A percentile compares a stretch with the other conserved stretches of the same genome.
Evolutionary conservation across 2,113 vertebrate genomes (phyloP).

Genomic region (Grantiella picta): DNA sequence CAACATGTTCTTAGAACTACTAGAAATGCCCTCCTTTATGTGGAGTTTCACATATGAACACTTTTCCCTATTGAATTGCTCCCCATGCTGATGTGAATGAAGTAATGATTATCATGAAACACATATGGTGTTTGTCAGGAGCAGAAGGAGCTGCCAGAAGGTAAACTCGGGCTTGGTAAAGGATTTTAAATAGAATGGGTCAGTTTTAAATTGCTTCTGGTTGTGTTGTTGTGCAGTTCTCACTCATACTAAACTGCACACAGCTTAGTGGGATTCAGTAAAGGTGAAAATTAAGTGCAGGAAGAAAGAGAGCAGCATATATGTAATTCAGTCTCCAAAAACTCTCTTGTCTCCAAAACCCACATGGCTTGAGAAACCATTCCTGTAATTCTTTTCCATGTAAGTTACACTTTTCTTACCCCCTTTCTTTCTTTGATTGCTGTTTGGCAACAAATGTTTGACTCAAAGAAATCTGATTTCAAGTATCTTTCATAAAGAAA

Average conservation of each 20-base stretch:
- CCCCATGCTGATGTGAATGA: background rate
- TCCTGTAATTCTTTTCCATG: fast-evolving
- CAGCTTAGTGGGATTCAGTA: background rate
- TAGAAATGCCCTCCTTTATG: background rate
- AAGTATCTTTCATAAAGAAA: background rate
- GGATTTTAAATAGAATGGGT: background rate
- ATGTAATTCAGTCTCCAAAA: background rate
- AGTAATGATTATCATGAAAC: background rate
- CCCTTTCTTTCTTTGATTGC: background rate
- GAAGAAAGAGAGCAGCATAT: background rate
- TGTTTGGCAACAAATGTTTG: background rate
- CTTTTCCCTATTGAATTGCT: background rate
- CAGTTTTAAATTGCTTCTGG: background rate
- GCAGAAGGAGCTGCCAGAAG: background rate
- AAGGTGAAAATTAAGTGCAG: background rate
- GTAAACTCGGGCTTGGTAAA: background rate
- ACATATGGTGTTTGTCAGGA: background rate
- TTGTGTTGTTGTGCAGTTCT: background rate
- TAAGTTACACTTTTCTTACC: background rate
- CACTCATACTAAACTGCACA: background rate
- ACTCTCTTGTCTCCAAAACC: background rate
- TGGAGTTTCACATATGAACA: background rate
- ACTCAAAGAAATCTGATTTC: background rate
- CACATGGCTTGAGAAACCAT: background rate
- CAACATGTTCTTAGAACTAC: background rate